Base-by-base conservation (phyloP, 2,888 invertebrate genomes). In the Antheraea assamensis region DNA sequence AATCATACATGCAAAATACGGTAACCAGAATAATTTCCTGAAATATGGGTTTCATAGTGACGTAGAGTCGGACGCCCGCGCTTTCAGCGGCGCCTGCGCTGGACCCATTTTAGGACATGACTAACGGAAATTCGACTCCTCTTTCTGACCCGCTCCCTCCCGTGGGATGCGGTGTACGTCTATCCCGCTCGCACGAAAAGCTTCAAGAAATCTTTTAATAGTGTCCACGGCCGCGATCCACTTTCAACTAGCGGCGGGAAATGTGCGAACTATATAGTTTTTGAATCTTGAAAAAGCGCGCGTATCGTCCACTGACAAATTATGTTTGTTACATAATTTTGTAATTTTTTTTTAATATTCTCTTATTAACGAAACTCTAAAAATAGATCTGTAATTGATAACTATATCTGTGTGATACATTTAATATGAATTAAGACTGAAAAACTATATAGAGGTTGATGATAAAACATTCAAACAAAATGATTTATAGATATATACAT, bases 91-190 rank as follows among this genome's bases (percentile, higher is more conserved):
- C 93, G 95, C 96, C 95, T 93, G 92, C 90, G 92, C 90, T 95
- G 95, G 92, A 93, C 95, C 96, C 96, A 96, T 96, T 96, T 96
- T 96, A 96, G 96, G 96, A 96, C 96, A 96, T 95, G 95, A 95
- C 95, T 95, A 95, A 95, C 94, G 95, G 96, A 96, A 96, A 96
- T 96, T 95, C 94, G 95, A 95, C 93, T 93, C 94, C 94, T 92
- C 92, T 92, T 92, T 92, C 92, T 87, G 89, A 83, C 91, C 90
- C 89, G 93, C 89, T 94, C 94, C 80, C 92, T 92, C 94, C 88
- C 90, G 91, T 87, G 90, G 90, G 92, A 89, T 83, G 87, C 83
- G 85, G 78, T 81, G 85, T 92, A 81, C 86, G 84, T 75, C 80
- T 85, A 88, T 94, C 94, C 89, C 94, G 87, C 93, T 94, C 92